Evolutionary conservation across 2,888 invertebrate genomes (phyloP).

Genomic region (Lasioglossum leucozonium): DNA sequence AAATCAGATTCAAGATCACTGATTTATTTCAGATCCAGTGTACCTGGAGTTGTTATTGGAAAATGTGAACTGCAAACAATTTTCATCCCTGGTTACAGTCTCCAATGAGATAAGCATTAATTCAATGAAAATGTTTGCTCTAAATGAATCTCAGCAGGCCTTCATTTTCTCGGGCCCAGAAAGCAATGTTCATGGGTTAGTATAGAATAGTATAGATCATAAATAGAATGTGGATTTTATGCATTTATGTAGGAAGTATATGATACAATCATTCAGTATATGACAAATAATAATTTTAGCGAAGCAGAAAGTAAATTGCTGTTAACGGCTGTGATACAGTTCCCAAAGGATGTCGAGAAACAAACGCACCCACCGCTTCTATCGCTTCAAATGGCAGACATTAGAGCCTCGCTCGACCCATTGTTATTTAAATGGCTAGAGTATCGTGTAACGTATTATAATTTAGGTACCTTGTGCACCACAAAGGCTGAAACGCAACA

Average conservation of each 20-base stretch:
- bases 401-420: constrained; percentile 87
- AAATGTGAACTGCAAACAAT: constrained; percentile 83
- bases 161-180: constrained; percentile 87
- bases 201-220: constrained; percentile 18
- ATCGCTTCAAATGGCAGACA: constrained; percentile 85
- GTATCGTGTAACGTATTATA: constrained; percentile 84
- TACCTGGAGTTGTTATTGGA: constrained; percentile 88
- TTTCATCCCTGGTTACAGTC: constrained; percentile 79
- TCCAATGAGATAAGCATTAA: constrained; percentile 83
- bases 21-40: constrained; percentile 85
- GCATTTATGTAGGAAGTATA: background rate
- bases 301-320: constrained; percentile 71
- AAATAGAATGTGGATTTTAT: background rate
- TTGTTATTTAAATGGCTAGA: constrained; percentile 88
- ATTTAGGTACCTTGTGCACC: constrained; percentile 68
- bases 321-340: constrained; percentile 83
- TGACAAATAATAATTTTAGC: constrained; percentile 56
- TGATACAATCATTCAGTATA: background rate
- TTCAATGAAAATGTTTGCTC: constrained; percentile 85
- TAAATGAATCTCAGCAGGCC: constrained; percentile 86
- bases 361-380: constrained; percentile 85
- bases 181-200: constrained; percentile 66
- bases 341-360: constrained; percentile 82
- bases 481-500: constrained; percentile 68
- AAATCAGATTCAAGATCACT: constrained; percentile 25